These are phyloP conservation scores for Mactra quadrangularis DNA, from an alignment of 1,140 invertebrate species.

Conservation along the genomic window DNA sequence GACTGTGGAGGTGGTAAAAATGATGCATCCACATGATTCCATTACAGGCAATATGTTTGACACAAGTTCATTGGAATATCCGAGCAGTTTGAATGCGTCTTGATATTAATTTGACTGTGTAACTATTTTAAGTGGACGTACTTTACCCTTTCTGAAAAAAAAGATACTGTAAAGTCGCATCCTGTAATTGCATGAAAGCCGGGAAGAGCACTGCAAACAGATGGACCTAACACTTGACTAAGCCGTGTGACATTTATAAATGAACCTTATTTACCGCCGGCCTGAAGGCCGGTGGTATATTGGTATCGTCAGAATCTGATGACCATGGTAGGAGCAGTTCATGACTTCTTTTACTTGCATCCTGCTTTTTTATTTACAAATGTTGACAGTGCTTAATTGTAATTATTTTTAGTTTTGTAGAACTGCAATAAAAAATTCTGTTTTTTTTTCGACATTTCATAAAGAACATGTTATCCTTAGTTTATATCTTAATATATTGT, in stretches of 20 bases:
- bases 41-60: not conserved
- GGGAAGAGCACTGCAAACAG: conserved; percentile 35
- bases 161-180: conserved; percentile 48
- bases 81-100: conserved; percentile 18
- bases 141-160: conserved; percentile 38
- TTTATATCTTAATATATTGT: too few species aligned
- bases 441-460: conserved; percentile 47
- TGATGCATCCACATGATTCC: conserved; percentile 36
- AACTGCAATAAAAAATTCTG: too few species aligned
- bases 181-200: conserved; percentile 52
- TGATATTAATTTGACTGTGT: conserved; percentile 6
- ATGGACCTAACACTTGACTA: not conserved
- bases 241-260: conserved; percentile 27
- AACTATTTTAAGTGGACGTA: not conserved
- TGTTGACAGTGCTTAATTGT: too few species aligned
- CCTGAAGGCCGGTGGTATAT: too few species aligned
- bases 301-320: too few species aligned
- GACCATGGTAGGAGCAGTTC: too few species aligned
- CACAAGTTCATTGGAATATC: not conserved
- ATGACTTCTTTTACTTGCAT: too few species aligned
- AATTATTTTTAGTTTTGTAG: too few species aligned
- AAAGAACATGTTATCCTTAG: too few species aligned
- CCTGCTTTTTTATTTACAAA: too few species aligned
- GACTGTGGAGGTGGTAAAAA: conserved; percentile 31
- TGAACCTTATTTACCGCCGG: too few species aligned